These are phyloP conservation scores for Teinopalpus imperialis DNA, from an alignment of 2,888 invertebrate species.

Conservation along the genomic window DNA sequence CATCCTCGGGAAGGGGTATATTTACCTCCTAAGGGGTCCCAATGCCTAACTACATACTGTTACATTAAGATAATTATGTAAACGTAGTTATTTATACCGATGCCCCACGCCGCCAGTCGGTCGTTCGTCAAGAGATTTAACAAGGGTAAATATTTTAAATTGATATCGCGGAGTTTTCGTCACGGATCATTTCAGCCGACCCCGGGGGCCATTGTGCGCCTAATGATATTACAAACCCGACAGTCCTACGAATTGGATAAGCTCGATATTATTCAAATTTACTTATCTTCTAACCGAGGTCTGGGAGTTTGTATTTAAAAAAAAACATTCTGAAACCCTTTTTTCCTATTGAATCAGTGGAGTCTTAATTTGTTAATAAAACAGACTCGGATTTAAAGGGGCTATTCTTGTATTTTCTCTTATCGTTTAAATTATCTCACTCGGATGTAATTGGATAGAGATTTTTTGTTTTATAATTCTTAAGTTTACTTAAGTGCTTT, in stretches of 20 bases:
- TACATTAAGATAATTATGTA: conserved; percentile 20
- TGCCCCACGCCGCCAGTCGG: conserved; percentile 41
- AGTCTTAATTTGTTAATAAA: conserved; percentile 58
- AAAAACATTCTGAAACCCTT: conserved; percentile 46
- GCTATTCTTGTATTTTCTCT: conserved; percentile 49
- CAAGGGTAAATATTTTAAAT: conserved; percentile 67
- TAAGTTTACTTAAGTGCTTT: conserved; percentile 9
- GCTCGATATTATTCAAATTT: conserved; percentile 52
- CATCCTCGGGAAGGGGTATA: no score
- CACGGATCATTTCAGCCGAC: conserved; percentile 61
- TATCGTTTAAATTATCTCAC: conserved; percentile 42
- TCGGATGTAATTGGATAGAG: conserved; percentile 38
- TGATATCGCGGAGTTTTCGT: conserved; percentile 64
- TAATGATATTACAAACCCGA: conserved; percentile 61
- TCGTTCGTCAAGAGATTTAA: conserved; percentile 57
- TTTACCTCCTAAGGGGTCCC: no score
- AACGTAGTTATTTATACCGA: conserved; percentile 34
- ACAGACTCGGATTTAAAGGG: conserved; percentile 43
- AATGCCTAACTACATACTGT: neutral
- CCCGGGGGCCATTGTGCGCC: conserved; percentile 52
- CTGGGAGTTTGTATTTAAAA: conserved; percentile 46
- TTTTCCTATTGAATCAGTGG: conserved; percentile 46
- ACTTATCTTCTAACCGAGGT: conserved; percentile 51
- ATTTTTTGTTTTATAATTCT: conserved; percentile 27
- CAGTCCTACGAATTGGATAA: conserved; percentile 54